Base-by-base conservation (phyloP, 2,888 invertebrate genomes). In the Arenicola marina region DNA sequence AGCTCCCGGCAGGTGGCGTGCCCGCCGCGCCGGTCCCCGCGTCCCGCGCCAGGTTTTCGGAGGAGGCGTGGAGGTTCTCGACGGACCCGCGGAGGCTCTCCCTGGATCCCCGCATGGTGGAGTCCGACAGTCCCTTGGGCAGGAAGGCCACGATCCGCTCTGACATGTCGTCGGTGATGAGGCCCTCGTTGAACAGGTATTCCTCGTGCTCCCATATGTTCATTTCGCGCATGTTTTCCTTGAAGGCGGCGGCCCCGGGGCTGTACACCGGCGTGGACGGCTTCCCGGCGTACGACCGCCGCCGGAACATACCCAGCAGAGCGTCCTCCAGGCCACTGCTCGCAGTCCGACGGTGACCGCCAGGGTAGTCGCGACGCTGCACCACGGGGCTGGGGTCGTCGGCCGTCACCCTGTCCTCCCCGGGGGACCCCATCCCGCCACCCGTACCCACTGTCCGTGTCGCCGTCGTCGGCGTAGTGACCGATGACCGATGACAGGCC, bases 241-340 rank as follows among this genome's bases (percentile, higher is more conserved):
- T 63, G 63, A 67, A 70, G 11, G 65, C 67, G 15, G 55, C 65
- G n/a, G 59, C 67, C 18, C 53, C 44, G 15, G 64, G 60, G 48
- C 65, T 59, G 64, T 64, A 67, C 59, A 66, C 48, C 15, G 68
- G 71, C 1, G 68, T 51, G 0, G 69, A 86, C 83, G 68, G 84
- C 83, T 63, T 84, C 82, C 68, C 84, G 56, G 67, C 75, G 67
- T 68, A 71, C 58, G 65, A 75, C 62, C 57, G 66, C 69, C 62
- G 80, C 79, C 51, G 82, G 82, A 65, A 29, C 26, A 48, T 48
- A 24, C 24, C 11, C 18, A 48, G 15, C n/a, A 15, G 11, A 24
- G 7, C 7, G 24, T 4, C 15, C 4, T 11, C 15, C 28, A 53
- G 21, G 53, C 28, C 53, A 7, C 48, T 7, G 24, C 7, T 11